A percentile compares a stretch with the other conserved stretches of the same genome.
Conservation (phyloP, 1,140 invertebrate species). For the Drosophila lini region DNA sequence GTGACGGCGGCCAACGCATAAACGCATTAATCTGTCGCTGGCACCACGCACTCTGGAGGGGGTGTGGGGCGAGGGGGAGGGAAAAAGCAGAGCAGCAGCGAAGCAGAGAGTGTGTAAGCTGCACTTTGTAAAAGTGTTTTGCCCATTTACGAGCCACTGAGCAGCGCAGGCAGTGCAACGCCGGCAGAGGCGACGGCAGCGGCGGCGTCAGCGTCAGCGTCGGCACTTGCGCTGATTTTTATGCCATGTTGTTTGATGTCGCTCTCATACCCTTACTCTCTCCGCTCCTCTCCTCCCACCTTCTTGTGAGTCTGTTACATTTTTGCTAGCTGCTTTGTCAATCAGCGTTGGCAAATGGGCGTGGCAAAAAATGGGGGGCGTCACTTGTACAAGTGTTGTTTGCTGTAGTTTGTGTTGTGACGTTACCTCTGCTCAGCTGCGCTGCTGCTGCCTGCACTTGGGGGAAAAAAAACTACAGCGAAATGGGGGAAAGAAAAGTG, state of each 20-base stretch:
- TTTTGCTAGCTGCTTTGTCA: conserved; percentile 63
- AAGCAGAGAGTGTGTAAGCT: conserved; percentile 34
- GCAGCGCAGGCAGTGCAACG: conserved; percentile 39
- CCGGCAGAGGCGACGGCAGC: conserved; percentile 23
- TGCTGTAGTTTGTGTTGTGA: conserved; percentile 43
- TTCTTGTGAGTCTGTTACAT: conserved; percentile 29
- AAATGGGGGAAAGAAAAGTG: not conserved
- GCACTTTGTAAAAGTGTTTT: conserved; percentile 81
- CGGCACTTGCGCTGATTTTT: conserved; percentile 65
- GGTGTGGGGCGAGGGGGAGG: not conserved
- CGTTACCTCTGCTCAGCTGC: conserved; percentile 38
- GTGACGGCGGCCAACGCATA: conserved; percentile 39
- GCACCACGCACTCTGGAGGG: not conserved
- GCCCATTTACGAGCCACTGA: conserved; percentile 77
- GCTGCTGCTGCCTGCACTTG: conserved; percentile 9
- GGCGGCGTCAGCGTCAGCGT: conserved; percentile 5
- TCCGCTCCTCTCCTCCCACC: not conserved
- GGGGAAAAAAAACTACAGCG: not conserved
- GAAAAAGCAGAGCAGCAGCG: not conserved
- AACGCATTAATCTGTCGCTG: conserved; percentile 45
- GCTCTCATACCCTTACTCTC: conserved; percentile 5
- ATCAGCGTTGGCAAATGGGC: conserved; percentile 66
- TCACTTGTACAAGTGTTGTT: conserved; percentile 72
- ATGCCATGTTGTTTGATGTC: conserved; percentile 76
- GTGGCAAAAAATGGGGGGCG: conserved; percentile 35